These are phyloP conservation scores for Ptychodera flava DNA, from an alignment of 35 echinoderm and acorn worm genomes.

Conservation along the genomic window DNA sequence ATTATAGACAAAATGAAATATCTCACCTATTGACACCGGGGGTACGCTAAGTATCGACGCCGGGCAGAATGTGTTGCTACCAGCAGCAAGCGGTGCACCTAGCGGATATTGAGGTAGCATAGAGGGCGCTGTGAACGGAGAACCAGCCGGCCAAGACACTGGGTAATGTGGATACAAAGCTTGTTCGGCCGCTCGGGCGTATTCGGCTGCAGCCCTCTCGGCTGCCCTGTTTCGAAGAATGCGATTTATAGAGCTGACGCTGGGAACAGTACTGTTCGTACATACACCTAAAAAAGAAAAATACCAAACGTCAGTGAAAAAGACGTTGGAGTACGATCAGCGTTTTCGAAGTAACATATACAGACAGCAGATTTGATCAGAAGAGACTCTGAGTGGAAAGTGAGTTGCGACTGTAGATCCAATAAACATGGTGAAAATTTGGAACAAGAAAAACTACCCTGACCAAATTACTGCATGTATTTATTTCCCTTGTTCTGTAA, in stretches of 20 bases:
- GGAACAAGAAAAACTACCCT: not conserved
- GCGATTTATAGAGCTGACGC: conserved; percentile 90
- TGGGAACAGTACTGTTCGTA: conserved; percentile 65
- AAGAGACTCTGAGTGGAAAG: not conserved
- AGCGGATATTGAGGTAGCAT: not conserved
- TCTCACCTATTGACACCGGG: not conserved
- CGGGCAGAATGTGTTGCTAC: not conserved
- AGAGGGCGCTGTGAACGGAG: not conserved
- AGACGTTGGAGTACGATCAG: not conserved
- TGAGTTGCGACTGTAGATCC: not conserved
- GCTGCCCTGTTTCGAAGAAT: conserved; percentile 92
- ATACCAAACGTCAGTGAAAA: not conserved
- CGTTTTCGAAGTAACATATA: not conserved
- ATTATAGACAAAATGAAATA: no score
- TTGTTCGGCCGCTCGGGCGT: conserved; percentile 87
- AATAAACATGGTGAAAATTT: not conserved
- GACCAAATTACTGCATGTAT: not conserved
- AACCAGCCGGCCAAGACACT: not conserved
- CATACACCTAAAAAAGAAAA: conserved; percentile 63
- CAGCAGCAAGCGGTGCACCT: not conserved
- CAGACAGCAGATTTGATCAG: not conserved
- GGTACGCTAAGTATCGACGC: not conserved
- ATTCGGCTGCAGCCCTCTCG: conserved; percentile 88
- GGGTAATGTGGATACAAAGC: conserved; percentile 7
- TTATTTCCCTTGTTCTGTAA: no score